Base-by-base conservation (phyloP, 1,140 invertebrate genomes). In the Hormaphis cornu region DNA sequence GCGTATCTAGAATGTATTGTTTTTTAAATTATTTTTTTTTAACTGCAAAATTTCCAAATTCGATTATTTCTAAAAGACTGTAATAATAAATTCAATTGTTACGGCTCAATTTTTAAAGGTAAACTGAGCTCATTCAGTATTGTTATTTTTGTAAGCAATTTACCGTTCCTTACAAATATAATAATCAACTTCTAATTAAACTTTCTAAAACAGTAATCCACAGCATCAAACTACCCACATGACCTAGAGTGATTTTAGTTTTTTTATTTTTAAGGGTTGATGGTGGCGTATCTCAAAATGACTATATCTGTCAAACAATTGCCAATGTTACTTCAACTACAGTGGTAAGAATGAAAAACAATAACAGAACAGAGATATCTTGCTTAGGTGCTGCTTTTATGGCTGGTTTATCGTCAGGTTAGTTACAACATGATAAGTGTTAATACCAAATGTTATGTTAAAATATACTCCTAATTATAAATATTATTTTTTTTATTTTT, bases 221-320 rank as follows among this genome's bases (percentile, higher is more conserved):
- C n/a, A n/a, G n/a, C n/a, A n/a, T n/a, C n/a, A n/a, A n/a, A n/a
- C n/a, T n/a, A n/a, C n/a, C n/a, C n/a, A n/a, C n/a, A n/a, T n/a
- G n/a, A n/a, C n/a, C n/a, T n/a, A n/a, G n/a, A n/a, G n/a, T n/a
- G n/a, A n/a, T n/a, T n/a, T n/a, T n/a, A n/a, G n/a, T n/a, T n/a
- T n/a, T n/a, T n/a, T n/a, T n/a, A n/a, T n/a, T 70, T 79, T 83
- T 22, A 76, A 95, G 93, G 73, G 83, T 92, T 44, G 91, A 95
- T 78, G 95, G 94, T n/a, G 95, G 95, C 28, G 93, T 98, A 18
- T 88, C 91, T 0, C 85, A 85, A 69, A 96, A 95, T 78, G 86
- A 95, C 78, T 97, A 96, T 76, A 80, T 97, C 1, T 85, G 89
- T 73, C 93, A 97, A 79, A 79, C 93, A 28, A 82, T 97, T 54